Base-by-base conservation (phyloP, 1,140 invertebrate genomes). In the Psix sp. region DNA sequence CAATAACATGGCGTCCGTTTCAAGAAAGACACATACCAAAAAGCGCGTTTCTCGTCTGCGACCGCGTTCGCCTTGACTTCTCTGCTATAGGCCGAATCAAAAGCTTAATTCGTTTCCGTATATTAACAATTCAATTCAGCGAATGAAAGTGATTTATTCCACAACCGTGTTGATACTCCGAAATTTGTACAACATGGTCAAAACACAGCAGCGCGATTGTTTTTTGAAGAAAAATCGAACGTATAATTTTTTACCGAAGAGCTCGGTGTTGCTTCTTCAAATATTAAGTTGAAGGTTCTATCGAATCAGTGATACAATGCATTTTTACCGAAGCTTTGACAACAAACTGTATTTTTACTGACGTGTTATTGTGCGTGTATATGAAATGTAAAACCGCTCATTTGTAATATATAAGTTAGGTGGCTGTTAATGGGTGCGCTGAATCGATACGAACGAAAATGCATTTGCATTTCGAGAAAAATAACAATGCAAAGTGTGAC, bases 381-480 rank as follows among this genome's bases (percentile, higher is more conserved):
- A 11, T 43, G 33, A 40, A 20, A 35, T 6, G n/a, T 6, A 59
- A 18, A 18, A 20, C 48, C 20, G 49, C 26, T 33, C 56, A 66
- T 49, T 10, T 66, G 67, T 68, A 57, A 72, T 26, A 29, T 45
- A 21, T 43, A 36, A 72, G 18, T 31, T 29, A 35, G 35, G 39
- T 21, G 21, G 18, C n/a, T 14, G 67, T 70, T 67, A 42, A 76
- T 73, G 71, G 67, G 75, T 59, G 9, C 70, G 33, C 11, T 35
- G 54, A 38, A 54, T 43, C 72, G 52, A 35, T 31, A 24, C 13
- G 38, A 38, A 20, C 72, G 70, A 86, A 76, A 86, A 95, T 95
- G 94, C 94, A 95, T 91, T 90, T 95, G 81, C 94, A 95, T 90
- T 97, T 98, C 86, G 97, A 99, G 87, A 92, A 94, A 77, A 96